Evolutionary conservation across 2,888 invertebrate species (phyloP).

Genomic region (Ophioninae sp.): DNA sequence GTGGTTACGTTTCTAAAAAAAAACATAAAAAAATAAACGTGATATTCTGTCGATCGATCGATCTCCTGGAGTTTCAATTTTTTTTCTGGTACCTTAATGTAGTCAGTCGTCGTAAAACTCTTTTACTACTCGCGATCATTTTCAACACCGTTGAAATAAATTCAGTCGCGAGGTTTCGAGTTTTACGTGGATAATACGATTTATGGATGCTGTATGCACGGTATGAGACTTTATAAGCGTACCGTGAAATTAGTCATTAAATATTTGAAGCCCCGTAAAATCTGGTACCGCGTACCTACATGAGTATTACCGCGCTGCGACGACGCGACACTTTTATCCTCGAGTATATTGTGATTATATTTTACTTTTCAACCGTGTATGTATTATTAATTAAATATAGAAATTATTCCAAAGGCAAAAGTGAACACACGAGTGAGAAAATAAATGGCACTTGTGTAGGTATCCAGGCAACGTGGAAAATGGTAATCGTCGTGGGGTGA

Average conservation of each 20-base stretch:
- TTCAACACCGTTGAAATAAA: not conserved
- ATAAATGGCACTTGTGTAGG: not conserved
- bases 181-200: conserved; percentile 19
- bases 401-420: not conserved
- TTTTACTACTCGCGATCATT: not conserved
- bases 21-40: not conserved
- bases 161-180: not conserved
- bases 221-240: conserved; percentile 4
- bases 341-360: conserved; percentile 2
- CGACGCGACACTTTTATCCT: not conserved
- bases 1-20: not conserved
- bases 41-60: not conserved
- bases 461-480: not conserved
- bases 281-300: not conserved
- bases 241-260: conserved; percentile 39
- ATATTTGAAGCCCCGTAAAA: conserved; percentile 27
- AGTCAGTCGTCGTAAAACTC: not conserved
- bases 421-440: not conserved
- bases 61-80: not conserved
- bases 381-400: not conserved
- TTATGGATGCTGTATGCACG: conserved; percentile 16
- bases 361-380: not conserved
- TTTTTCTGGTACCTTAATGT: conserved; percentile 1
- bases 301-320: conserved; percentile 12
- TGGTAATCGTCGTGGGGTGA: not conserved